These are phyloP conservation scores for Bhutanitis thaidina DNA, from an alignment of 2,888 invertebrate species.

Conservation along the genomic window DNA sequence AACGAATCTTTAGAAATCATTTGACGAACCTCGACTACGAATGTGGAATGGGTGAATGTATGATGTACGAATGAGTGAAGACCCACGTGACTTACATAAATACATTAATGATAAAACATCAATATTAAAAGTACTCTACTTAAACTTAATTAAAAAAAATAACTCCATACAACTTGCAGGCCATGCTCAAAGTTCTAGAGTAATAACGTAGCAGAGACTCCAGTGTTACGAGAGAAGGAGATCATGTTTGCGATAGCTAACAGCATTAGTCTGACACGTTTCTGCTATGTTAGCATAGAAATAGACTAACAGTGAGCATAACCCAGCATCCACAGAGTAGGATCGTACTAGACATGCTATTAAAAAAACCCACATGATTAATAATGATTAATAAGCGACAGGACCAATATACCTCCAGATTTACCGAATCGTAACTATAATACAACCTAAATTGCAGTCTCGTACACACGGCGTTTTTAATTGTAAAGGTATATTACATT, in stretches of 20 bases:
- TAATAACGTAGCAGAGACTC: constrained; percentile 9
- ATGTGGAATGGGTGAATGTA: neutral
- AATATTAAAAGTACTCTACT: constrained; percentile 31
- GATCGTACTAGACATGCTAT: constrained; percentile 53
- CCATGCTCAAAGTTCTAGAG: constrained; percentile 26
- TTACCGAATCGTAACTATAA: constrained; percentile 36
- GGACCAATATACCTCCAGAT: constrained; percentile 28
- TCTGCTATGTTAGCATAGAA: neutral
- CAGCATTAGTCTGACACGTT: too few species aligned
- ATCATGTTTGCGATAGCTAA: too few species aligned
- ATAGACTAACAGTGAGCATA: constrained; percentile 44
- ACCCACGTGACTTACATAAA: constrained; percentile 41
- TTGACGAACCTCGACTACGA: neutral
- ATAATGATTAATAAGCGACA: constrained; percentile 58
- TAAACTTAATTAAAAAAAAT: neutral
- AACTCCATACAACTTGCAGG: constrained; percentile 23
- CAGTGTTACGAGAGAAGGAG: too few species aligned
- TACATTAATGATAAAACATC: constrained; percentile 31
- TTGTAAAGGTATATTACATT: too few species aligned
- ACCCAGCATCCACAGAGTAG: constrained; percentile 29
- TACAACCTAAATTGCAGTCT: constrained; percentile 13
- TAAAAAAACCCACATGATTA: constrained; percentile 80
- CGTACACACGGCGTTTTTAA: constrained; percentile 27
- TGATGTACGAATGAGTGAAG: constrained; percentile 63
- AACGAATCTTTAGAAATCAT: neutral